Percentiles rank a stretch among this genome's conserved stretches.
These are phyloP conservation scores for Clarias macrocephalus DNA, from an alignment of 2,113 vertebrate genomes.

Conservation along the genomic window DNA sequence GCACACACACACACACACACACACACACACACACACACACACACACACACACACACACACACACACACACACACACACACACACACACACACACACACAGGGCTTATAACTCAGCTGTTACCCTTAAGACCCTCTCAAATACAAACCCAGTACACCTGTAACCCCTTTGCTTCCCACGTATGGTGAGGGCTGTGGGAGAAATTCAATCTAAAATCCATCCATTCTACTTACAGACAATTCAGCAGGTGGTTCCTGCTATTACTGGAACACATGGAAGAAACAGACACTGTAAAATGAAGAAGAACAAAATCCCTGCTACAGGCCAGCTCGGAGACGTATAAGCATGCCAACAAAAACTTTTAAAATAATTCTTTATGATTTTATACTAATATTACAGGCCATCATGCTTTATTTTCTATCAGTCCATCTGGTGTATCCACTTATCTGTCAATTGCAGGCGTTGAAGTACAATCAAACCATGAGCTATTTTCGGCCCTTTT, in stretches of 20 bases:
- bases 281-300: slow-evolving; percentile 34
- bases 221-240: slow-evolving; percentile 16
- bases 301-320: slow-evolving; percentile 22
- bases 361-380: background rate
- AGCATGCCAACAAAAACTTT: slow-evolving; percentile 24
- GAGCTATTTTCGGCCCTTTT: slow-evolving; percentile 45
- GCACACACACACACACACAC: background rate
- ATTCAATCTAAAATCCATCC: slow-evolving; percentile 40
- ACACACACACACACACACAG: background rate
- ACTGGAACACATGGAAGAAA: slow-evolving; percentile 36
- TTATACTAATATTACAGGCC: background rate
- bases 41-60: slow-evolving; percentile 7
- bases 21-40: background rate
- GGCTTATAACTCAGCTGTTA: background rate
- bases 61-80: too few species aligned
- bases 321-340: slow-evolving; percentile 9
- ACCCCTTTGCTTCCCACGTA: slow-evolving; percentile 42
- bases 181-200: slow-evolving; percentile 62
- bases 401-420: background rate
- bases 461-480: slow-evolving; percentile 30
- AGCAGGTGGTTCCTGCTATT: slow-evolving; percentile 28
- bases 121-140: slow-evolving; percentile 6
- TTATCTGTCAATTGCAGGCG: slow-evolving; percentile 39
- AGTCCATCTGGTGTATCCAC: background rate
- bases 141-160: slow-evolving; percentile 38